Base-by-base conservation (phyloP, 2,113 vertebrate genomes). In the Grammomys dolichurus region DNA sequence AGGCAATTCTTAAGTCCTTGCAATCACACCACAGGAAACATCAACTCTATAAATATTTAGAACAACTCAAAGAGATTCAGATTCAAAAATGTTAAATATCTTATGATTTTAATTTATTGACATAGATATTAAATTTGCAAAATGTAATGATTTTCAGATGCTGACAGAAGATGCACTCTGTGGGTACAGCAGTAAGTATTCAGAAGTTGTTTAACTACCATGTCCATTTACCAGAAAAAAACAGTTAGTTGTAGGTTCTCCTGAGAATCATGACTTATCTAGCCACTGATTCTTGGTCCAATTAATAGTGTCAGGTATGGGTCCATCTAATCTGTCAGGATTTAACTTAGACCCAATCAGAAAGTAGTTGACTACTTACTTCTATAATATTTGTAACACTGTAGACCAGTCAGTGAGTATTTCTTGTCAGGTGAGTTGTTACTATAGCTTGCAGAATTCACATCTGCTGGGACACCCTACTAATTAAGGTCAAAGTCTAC, bases 81-180 rank as follows among this genome's bases (percentile, higher is more conserved):
- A 92, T 54, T 93, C 87, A 95, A 84, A 96, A 90, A 70, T 56
- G 3, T 33, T 56, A 93, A 89, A 85, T 86, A 88, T 26, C 76
- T 90, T 16, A 80, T 63, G 43, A 6, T 7, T 86, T 91, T 81
- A 8, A 81, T 70, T 77, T 3, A 82, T 17, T 56, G 2, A 4
- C 85, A 65, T 43, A 43, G 58, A 0, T 73, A 72, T 36, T 85
- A 81, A 90, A 90, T 85, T 63, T 33, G 24, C 0, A 81, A 84
- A 95, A 54, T 87, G 1, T 90, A 77, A 36, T 70, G 17, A 36
- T 13, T 76, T 93, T 85, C 48, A 75, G 22, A 63, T 73, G 58
- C 40, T 85, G 40, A 33, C 54, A 24, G 14, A 54, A 82, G 13
- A 17, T 10, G 16, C 4, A 43, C 7, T 84, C 2, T 43, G 24